Evolutionary conservation across 2,113 vertebrate species (phyloP).

Genomic region (Carlito syrichta): DNA sequence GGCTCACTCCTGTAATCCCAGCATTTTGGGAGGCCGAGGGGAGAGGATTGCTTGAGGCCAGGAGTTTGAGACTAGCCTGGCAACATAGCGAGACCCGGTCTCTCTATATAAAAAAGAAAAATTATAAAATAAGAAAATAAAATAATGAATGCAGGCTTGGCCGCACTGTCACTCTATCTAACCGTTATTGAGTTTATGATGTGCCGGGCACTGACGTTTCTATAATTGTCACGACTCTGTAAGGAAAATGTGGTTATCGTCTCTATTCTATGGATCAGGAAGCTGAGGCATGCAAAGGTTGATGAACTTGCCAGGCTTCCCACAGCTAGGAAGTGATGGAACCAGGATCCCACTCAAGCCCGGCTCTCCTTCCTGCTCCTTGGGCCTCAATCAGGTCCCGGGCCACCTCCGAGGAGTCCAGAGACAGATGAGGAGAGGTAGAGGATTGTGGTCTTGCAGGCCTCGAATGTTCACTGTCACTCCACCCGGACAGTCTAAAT

Average conservation of each 20-base stretch:
- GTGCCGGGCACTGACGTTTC: background rate
- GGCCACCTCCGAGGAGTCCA: background rate
- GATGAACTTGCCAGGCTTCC: background rate
- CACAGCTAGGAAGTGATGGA: no score
- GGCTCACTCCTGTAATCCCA: no score
- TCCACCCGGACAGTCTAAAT: background rate
- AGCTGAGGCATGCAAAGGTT: background rate
- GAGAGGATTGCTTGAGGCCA: no score
- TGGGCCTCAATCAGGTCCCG: no score
- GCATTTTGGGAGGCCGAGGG: no score
- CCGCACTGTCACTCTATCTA: background rate
- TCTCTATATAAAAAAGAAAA: no score
- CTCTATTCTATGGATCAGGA: background rate
- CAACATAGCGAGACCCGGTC: no score
- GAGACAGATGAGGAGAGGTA: background rate
- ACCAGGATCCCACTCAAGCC: background rate
- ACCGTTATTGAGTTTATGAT: background rate
- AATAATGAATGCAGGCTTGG: background rate
- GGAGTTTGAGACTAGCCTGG: no score
- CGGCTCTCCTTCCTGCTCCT: background rate
- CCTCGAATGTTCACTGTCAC: background rate
- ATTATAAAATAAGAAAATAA: no score
- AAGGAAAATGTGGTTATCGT: background rate
- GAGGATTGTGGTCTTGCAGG: background rate
- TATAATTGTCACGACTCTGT: background rate